phyloP scores from a whole-genome alignment of 1,140 invertebrate species.

The Saccostrea echinata region DNA sequence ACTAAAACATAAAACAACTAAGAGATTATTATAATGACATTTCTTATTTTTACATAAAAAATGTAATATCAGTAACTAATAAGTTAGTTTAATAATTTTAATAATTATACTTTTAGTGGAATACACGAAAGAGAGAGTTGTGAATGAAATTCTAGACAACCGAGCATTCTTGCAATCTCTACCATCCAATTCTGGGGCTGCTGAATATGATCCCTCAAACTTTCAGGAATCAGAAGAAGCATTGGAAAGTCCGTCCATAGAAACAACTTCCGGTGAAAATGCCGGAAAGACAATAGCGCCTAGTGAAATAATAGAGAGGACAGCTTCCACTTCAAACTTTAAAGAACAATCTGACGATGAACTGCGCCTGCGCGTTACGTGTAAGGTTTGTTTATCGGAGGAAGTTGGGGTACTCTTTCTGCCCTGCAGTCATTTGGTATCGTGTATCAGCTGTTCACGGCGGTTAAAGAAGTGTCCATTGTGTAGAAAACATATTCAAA shows the following conservation, averaged over 20 bases:
- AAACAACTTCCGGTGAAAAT: not conserved
- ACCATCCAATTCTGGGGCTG: not conserved
- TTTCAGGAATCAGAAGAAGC: not conserved
- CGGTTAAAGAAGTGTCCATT: not conserved
- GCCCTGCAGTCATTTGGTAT: not conserved
- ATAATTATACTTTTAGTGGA: not conserved
- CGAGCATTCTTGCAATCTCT: not conserved
- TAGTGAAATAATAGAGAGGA: not conserved
- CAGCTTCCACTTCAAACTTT: not conserved
- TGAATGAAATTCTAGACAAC: not conserved
- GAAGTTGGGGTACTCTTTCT: not conserved
- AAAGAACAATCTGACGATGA: not conserved
- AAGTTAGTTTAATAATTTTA: no score
- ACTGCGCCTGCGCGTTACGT: not conserved
- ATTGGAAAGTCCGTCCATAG: not conserved
- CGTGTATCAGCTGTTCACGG: not conserved
- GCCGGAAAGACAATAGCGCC: not conserved
- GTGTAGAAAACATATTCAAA: not conserved
- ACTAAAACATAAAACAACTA: no score
- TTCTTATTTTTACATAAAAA: no score
- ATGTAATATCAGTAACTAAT: no score
- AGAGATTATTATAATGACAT: no score
- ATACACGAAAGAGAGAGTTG: not conserved
- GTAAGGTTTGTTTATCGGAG: not conserved
- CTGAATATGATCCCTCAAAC: not conserved